A percentile compares a stretch with the other conserved stretches of the same genome.
These are phyloP conservation scores for Chydorus sphaericus DNA, from an alignment of 2,888 invertebrate genomes.

Conservation along the genomic window DNA sequence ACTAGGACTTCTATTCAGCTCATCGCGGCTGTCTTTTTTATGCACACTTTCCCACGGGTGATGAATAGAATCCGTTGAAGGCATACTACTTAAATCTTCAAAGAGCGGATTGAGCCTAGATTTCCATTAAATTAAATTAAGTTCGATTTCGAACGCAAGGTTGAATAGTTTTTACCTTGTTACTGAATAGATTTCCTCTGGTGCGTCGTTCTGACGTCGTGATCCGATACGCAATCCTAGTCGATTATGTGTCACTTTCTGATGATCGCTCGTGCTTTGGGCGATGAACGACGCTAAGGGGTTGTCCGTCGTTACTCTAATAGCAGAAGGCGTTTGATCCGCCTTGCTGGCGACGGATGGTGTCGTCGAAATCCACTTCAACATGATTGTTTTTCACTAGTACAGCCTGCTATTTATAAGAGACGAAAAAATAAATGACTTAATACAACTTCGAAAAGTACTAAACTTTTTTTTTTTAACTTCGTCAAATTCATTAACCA, in stretches of 20 bases:
- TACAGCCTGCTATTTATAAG: too few species aligned
- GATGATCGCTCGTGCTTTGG: neutral
- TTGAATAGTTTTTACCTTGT: conserved; percentile 6
- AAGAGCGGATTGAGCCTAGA: conserved; percentile 7
- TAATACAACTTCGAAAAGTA: too few species aligned
- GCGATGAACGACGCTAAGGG: conserved; percentile 9
- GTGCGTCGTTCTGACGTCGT: neutral
- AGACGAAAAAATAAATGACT: too few species aligned
- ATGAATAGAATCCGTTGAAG: neutral
- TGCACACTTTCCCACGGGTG: too few species aligned
- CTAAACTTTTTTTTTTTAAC: too few species aligned
- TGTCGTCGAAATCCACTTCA: conserved; percentile 1
- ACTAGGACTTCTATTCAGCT: conserved; percentile 4
- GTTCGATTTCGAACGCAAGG: neutral
- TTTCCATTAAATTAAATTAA: neutral
- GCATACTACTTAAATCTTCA: neutral
- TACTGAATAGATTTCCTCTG: conserved; percentile 12
- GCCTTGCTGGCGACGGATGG: neutral
- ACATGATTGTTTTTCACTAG: too few species aligned
- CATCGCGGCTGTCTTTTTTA: neutral
- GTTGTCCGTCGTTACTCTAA: conserved; percentile 3
- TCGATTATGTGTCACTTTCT: too few species aligned
- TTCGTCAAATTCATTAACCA: too few species aligned
- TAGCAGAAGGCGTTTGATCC: neutral
- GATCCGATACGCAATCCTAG: too few species aligned